Base-by-base conservation (phyloP, 2,797 vertebrate species). In the Notamacropus eugenii region DNA sequence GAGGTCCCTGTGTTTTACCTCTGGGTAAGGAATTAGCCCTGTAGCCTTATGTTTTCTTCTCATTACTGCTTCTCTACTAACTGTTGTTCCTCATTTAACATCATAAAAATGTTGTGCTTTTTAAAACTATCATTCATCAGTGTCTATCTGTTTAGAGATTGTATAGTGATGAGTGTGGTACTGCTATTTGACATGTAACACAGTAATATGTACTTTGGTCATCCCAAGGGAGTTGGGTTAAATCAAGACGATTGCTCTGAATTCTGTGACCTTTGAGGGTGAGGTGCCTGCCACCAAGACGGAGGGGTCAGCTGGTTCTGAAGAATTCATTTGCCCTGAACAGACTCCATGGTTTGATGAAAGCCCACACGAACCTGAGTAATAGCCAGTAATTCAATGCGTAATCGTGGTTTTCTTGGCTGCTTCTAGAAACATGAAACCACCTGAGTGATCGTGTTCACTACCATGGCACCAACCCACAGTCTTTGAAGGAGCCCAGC, bases 81-180 rank as follows among this genome's bases (percentile, higher is more conserved):
- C 16, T n/a, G 55, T 40, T 27, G 11, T 28, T 92, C 55, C 90
- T 54, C 55, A 46, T 67, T 57, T 93, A 31, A 90, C n/a, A 0
- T n/a, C 11, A 94, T 92, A 90, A 55, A 95, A 91, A 22, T 87
- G 1, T 82, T 56, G n/a, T 52, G 62, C 19, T 24, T 93, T 22
- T 14, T 87, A 82, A 93, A 97, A 94, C 16, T 34, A 28, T 29
- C 56, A 10, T 57, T 93, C 46, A 90, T 52, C 94, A 31, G 94
- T 67, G 50, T 90, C 24, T 54, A 14, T 90, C 74, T 95, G 57
- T 95, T 59, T 90, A 31, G 93, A 52, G 52, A 54, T 87, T 50
- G 94, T 52, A 6, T 8, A 34, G 58, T 90, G 46, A 50, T n/a
- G 50, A 55, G 56, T 74, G 29, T 90, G 29, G 24, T 28, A 40